Base-by-base conservation (phyloP, 2,888 invertebrate species). In the Tanypteryx hageni region DNA sequence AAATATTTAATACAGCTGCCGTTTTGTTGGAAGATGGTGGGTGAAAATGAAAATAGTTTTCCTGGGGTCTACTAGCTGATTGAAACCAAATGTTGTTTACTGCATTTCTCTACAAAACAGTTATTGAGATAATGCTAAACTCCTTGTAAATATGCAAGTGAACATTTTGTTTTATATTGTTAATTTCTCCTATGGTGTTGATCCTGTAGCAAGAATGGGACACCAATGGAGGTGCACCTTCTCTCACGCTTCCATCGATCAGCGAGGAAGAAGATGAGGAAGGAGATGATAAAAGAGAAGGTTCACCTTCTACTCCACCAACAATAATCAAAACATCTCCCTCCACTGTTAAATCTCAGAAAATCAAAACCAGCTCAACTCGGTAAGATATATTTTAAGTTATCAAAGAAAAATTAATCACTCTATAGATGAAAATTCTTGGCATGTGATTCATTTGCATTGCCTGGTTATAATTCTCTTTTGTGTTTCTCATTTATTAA, bases 181-280 rank as follows among this genome's bases (percentile, higher is more conserved):
- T 44, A 44, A 44, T 81, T 27, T 56, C 89, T 16, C 59, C 5
- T 44, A 14, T 56, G 27, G 16, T 11, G 27, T 76, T 13, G 3
- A 14, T 59, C 61, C 31, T 16, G 76, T 94, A 96, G 96, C 96
- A 96, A 94, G 97, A 97, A 94, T 97, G 97, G 0, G 97, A 97
- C 93, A 96, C 97, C 93, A 97, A 97, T 56, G 89, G 89, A 94
- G 98, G 98, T 14, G 96, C 97, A 92, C 98, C 98, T 0, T 97
- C 98, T 2, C 95, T 98, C 93, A 98, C 98, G 0, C 95, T 98
- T 84, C 99, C 99, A 4, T 99, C 99, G 68, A 99, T 99, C 94
- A 98, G 98, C 93, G 99, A 99, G 95, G 99, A 99, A 94, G 99
- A 99, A 94, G 99, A 98, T 93, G 89, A 89, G 44, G 89, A 68